Percentiles rank a stretch among this genome's conserved stretches.
Evolutionary conservation across 2,888 invertebrate species (phyloP).

Genomic region (Hanleya hanleyi): DNA sequence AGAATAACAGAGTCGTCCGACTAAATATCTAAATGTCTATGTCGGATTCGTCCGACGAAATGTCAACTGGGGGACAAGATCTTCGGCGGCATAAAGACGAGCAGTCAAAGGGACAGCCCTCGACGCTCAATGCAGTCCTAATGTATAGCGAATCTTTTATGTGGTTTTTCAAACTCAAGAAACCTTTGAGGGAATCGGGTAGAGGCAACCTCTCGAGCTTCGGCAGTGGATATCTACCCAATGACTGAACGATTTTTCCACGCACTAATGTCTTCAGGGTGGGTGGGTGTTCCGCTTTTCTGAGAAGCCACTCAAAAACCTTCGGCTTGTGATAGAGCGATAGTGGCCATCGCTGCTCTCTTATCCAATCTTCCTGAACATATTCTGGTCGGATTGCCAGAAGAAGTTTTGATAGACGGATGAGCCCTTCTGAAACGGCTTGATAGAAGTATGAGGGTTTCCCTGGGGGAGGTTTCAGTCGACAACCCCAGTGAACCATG

Average conservation of each 20-base stretch:
- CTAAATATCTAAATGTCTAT: too few relatives aligned
- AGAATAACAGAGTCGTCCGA: too few relatives aligned
- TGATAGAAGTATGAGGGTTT: conserved; percentile 53
- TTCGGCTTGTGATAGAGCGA: conserved; percentile 60
- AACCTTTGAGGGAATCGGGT: conserved; percentile 48
- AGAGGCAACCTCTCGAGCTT: conserved; percentile 54
- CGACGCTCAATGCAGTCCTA: conserved; percentile 40
- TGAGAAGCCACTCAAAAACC: conserved; percentile 53
- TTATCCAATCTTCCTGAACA: conserved; percentile 62
- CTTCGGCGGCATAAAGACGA: conserved; percentile 47
- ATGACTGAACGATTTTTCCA: conserved; percentile 46
- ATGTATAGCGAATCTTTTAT: conserved; percentile 53
- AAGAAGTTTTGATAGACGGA: conserved; percentile 54
- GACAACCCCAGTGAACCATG: conserved; percentile 62
- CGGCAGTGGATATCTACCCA: conserved; percentile 51
- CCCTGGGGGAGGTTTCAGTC: conserved; percentile 43
- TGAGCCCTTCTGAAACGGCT: conserved; percentile 60
- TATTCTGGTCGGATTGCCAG: conserved; percentile 54
- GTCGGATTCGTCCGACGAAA: conserved; percentile 51
- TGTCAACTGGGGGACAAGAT: conserved; percentile 61
- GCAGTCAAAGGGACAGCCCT: conserved; percentile 66
- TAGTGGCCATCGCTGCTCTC: conserved; percentile 52
- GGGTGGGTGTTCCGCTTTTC: conserved; percentile 43
- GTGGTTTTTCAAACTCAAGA: conserved; percentile 51
- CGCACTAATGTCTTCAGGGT: conserved; percentile 53